phyloP scores from a whole-genome alignment of 2,113 vertebrate species.

The Neotoma lepida region DNA sequence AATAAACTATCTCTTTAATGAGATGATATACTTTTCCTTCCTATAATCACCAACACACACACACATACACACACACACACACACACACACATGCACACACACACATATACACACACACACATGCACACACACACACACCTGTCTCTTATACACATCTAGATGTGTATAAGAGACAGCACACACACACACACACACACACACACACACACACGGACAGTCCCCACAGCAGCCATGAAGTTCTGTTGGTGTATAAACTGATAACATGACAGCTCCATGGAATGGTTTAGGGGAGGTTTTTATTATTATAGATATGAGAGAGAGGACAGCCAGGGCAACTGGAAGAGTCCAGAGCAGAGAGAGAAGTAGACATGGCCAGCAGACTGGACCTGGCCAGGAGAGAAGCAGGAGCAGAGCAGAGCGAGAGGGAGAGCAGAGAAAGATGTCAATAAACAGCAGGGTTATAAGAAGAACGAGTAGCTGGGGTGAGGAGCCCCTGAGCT shows the following conservation, averaged over 20 bases:
- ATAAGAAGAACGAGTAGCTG: neutral
- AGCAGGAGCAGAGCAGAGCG: neutral
- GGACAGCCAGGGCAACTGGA: neutral
- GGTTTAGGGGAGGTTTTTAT: neutral
- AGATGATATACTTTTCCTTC: neutral
- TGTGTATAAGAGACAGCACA: too few relatives aligned
- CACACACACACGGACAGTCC: neutral
- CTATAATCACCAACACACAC: neutral
- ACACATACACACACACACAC: neutral
- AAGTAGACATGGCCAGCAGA: neutral
- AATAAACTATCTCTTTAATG: neutral
- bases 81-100: neutral
- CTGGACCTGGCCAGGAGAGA: neutral
- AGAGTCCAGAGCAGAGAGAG: neutral
- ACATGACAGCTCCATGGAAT: neutral
- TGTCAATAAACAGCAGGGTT: neutral
- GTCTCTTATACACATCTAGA: too few relatives aligned
- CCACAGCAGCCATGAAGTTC: neutral
- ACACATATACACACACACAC: neutral
- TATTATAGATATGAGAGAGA: neutral
- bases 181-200: neutral
- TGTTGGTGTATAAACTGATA: neutral
- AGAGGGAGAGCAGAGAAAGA: neutral
- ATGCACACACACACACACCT: neutral
- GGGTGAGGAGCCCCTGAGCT: neutral